Evolutionary conservation across 2,797 vertebrate genomes (phyloP).

Genomic region (Amphiprion clarkii): DNA sequence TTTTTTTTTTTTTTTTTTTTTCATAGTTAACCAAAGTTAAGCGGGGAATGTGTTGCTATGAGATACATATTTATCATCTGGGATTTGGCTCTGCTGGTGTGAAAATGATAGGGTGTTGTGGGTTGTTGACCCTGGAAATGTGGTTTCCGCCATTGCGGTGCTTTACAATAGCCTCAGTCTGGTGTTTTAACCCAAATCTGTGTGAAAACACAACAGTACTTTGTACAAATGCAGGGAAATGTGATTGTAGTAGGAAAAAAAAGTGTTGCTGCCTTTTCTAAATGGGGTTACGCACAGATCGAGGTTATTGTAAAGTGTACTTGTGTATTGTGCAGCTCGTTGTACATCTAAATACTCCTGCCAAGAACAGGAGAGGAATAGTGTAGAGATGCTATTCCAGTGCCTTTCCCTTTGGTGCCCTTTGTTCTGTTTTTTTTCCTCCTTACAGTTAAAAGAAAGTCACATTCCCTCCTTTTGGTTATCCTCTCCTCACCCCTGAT

Average conservation of each 20-base stretch:
- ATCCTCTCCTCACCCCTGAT: slow-evolving; percentile 31
- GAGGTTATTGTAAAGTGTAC: slow-evolving; percentile 48
- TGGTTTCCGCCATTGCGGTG: slow-evolving; percentile 38
- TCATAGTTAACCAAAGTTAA: slow-evolving; percentile 46
- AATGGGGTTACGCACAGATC: slow-evolving; percentile 16
- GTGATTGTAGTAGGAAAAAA: background rate
- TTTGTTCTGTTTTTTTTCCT: slow-evolving; percentile 27
- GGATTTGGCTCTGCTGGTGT: slow-evolving; percentile 59
- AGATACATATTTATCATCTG: slow-evolving; percentile 37
- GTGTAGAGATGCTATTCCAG: slow-evolving; percentile 73
- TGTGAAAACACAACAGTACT: slow-evolving; percentile 30
- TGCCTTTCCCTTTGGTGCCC: slow-evolving; percentile 50
- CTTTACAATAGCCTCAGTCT: slow-evolving; percentile 51
- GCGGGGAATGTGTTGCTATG: slow-evolving; percentile 54
- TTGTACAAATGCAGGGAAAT: background rate
- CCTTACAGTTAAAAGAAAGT: slow-evolving; percentile 62
- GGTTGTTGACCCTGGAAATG: slow-evolving; percentile 53
- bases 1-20: slow-evolving; percentile 15
- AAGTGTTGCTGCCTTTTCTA: slow-evolving; percentile 27
- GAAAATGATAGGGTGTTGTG: slow-evolving; percentile 55
- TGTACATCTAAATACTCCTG: slow-evolving; percentile 50
- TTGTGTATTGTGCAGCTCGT: slow-evolving; percentile 16
- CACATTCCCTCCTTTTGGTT: slow-evolving; percentile 58
- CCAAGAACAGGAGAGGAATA: slow-evolving; percentile 77
- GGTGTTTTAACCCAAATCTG: slow-evolving; percentile 23